Base-by-base conservation (phyloP, 2,888 invertebrate genomes). In the Plagiodera versicolora region DNA sequence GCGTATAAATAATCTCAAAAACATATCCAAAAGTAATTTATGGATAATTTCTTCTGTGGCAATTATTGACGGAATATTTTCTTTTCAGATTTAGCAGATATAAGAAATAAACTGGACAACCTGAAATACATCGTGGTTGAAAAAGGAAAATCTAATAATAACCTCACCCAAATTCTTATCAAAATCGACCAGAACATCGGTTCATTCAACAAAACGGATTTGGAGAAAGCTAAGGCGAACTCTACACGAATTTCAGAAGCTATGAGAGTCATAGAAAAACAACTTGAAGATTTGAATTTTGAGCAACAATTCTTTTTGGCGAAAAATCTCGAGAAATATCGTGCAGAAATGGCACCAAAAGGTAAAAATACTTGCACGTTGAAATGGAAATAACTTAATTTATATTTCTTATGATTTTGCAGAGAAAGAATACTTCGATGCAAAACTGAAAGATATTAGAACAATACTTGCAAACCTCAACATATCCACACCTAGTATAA, bases 101-200 rank as follows among this genome's bases (percentile, higher is more conserved):
- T 68, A 11, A 66, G 65, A 50, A 70, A 69, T 19, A 65, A 70
- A 28, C 84, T 87, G 20, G 79, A 85, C 62, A 79, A 81, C 56
- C 76, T 85, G 71, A 78, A 83, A 77, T 75, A 83, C 65, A 78
- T 81, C 70, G 76, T 82, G 54, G 81, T 81, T 69, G 80, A 83
- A 50, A 74, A 69, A 44, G 75, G 74, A 1, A 72, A 70, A 64
- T 65, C 62, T 9, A 75, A 75, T 60, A 76, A 76, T 58, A 70
- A 75, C 20, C 58, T 75, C 52, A 70, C 68, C n/a, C 65, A 70
- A 44, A 61, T 71, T 28, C 60, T 75, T 17, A 68, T 67, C 19
- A 63, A 68, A 57, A 63, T 75, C 56, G 68, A 70, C 48, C 24
- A 63, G 16, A 57, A 69, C 17, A 64, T 75, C 32, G 67, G 67